These are phyloP conservation scores for Sisyra terminalis DNA, from an alignment of 2,888 invertebrate genomes.

Conservation along the genomic window DNA sequence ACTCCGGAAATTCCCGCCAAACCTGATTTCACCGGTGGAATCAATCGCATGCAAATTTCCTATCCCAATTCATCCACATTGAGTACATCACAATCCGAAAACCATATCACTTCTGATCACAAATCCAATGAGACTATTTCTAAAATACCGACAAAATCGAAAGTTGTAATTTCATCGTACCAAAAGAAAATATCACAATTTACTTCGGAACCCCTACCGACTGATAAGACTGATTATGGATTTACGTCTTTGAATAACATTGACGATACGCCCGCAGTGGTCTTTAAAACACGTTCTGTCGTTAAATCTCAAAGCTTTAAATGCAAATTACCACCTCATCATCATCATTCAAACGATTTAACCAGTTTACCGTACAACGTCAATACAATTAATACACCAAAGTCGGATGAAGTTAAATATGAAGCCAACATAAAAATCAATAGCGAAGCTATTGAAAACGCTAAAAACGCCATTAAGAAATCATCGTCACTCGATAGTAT, in stretches of 20 bases:
- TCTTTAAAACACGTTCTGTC: constrained; percentile 36
- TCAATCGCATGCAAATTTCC: constrained; percentile 6
- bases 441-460: neutral
- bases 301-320: constrained; percentile 57
- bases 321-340: constrained; percentile 24
- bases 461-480: constrained; percentile 15
- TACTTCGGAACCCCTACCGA: constrained; percentile 17
- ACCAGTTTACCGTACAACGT: constrained; percentile 27
- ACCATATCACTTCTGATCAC: neutral
- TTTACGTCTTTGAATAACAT: constrained; percentile 24
- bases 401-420: constrained; percentile 1
- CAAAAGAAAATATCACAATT: constrained; percentile 34
- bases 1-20: neutral
- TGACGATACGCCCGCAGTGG: constrained; percentile 17
- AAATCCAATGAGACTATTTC: constrained; percentile 7
- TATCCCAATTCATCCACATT: constrained; percentile 2
- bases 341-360: constrained; percentile 31
- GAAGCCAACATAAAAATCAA: constrained; percentile 14
- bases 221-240: constrained; percentile 15
- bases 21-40: neutral
- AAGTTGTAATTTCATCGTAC: constrained; percentile 33
- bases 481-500: constrained; percentile 37
- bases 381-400: too few species aligned
- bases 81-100: neutral
- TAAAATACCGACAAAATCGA: constrained; percentile 22